These are phyloP conservation scores for Malacoraja senta DNA, from an alignment of 2,797 vertebrate species.

Conservation along the genomic window DNA sequence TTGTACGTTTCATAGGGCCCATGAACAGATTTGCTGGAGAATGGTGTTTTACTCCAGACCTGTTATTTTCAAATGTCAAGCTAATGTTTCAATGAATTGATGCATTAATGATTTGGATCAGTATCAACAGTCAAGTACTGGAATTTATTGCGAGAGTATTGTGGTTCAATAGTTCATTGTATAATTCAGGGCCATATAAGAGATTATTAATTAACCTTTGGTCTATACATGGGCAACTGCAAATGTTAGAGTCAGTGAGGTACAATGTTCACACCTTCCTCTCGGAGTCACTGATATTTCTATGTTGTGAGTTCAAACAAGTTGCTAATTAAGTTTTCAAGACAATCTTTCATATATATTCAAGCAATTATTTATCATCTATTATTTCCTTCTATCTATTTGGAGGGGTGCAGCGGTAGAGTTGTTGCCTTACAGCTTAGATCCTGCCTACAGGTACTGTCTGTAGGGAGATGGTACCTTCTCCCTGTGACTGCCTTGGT, in stretches of 20 bases:
- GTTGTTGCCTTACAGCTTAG: too few relatives aligned
- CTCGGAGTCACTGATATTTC: background rate
- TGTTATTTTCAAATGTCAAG: background rate
- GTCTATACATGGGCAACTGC: background rate
- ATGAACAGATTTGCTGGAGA: too few relatives aligned
- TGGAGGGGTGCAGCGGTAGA: too few relatives aligned
- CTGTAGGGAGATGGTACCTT: too few relatives aligned
- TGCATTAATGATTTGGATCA: background rate
- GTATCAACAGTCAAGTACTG: background rate
- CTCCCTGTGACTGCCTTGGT: too few relatives aligned
- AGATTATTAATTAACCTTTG: background rate
- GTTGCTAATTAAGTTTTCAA: background rate
- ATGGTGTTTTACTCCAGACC: too few relatives aligned
- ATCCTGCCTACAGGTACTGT: too few relatives aligned
- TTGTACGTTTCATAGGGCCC: too few relatives aligned
- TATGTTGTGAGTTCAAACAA: background rate
- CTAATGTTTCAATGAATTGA: background rate
- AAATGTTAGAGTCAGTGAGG: background rate
- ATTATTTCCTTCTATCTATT: background rate
- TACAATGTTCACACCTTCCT: background rate
- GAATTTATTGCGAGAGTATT: background rate
- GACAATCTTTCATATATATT: background rate
- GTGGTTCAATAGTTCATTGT: slow-evolving; percentile 1
- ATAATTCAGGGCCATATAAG: too few relatives aligned
- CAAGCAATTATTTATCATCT: background rate